Conservation (phyloP, 2,888 invertebrate species). For the Lochmaea capreae region DNA sequence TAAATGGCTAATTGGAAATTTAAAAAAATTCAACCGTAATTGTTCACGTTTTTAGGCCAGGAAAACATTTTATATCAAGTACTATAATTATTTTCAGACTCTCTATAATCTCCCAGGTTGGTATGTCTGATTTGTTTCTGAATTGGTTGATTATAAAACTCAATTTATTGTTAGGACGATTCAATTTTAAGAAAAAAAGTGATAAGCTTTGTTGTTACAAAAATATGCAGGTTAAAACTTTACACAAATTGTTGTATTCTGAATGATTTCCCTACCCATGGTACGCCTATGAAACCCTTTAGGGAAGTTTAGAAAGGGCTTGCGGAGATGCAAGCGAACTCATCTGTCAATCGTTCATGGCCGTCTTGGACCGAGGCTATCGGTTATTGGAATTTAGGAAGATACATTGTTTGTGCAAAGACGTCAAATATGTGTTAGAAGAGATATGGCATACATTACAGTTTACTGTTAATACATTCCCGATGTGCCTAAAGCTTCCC, state of each 20-base stretch:
- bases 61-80: too few relatives aligned
- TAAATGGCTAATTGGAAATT: too few relatives aligned
- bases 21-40: too few relatives aligned
- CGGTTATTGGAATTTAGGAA: constrained; percentile 35
- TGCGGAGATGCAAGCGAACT: constrained; percentile 31
- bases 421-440: constrained; percentile 31
- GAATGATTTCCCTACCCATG: background rate
- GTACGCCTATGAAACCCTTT: constrained; percentile 8
- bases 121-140: too few relatives aligned
- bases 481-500: background rate
- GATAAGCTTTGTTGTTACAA: too few relatives aligned
- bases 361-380: constrained; percentile 39
- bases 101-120: too few relatives aligned
- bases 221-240: too few relatives aligned
- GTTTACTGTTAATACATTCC: constrained; percentile 9
- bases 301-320: constrained; percentile 13
- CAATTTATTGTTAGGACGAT: too few relatives aligned
- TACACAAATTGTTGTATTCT: background rate
- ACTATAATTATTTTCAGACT: too few relatives aligned
- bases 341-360: constrained; percentile 42
- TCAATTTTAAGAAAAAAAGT: too few relatives aligned
- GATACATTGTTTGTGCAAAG: constrained; percentile 29
- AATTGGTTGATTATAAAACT: too few relatives aligned
- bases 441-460: constrained; percentile 31
- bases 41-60: too few relatives aligned